A percentile compares a stretch with the other conserved stretches of the same genome.
Conservation (phyloP, 2,113 vertebrate species). For the Budorcas taxicolor region DNA sequence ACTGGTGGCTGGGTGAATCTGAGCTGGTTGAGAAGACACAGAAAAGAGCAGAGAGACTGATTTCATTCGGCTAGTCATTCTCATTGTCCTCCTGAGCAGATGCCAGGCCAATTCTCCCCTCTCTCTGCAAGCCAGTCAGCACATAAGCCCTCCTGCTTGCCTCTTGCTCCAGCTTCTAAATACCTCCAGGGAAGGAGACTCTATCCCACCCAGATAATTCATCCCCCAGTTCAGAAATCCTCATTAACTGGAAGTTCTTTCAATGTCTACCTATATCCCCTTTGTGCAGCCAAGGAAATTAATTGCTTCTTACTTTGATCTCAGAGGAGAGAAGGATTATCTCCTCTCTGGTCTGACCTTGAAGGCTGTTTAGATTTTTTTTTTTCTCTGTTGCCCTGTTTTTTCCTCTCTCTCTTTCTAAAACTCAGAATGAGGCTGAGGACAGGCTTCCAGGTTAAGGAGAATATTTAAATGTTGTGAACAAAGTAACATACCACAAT, state of each 20-base stretch:
- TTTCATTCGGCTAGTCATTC: neutral
- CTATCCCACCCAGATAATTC: neutral
- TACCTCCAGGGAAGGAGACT: neutral
- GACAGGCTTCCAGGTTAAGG: neutral
- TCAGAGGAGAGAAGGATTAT: neutral
- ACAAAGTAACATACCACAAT: neutral
- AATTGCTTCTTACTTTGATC: conserved; percentile 1
- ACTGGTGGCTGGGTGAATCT: neutral
- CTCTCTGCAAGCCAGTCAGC: neutral
- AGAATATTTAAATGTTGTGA: neutral
- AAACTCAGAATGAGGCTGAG: neutral
- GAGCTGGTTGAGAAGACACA: neutral
- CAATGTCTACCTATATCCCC: neutral
- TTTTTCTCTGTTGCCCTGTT: neutral
- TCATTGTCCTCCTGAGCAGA: neutral
- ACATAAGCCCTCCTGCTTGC: neutral
- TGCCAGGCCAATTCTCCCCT: neutral
- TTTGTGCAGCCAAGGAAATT: neutral
- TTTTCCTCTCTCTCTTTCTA: neutral
- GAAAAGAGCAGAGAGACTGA: neutral
- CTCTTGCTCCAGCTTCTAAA: neutral
- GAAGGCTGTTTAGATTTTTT: neutral
- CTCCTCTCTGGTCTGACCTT: neutral
- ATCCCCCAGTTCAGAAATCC: neutral
- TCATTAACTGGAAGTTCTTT: neutral